Evolutionary conservation across 2,113 vertebrate species (phyloP).

Genomic region (Coracopsis vasa): DNA sequence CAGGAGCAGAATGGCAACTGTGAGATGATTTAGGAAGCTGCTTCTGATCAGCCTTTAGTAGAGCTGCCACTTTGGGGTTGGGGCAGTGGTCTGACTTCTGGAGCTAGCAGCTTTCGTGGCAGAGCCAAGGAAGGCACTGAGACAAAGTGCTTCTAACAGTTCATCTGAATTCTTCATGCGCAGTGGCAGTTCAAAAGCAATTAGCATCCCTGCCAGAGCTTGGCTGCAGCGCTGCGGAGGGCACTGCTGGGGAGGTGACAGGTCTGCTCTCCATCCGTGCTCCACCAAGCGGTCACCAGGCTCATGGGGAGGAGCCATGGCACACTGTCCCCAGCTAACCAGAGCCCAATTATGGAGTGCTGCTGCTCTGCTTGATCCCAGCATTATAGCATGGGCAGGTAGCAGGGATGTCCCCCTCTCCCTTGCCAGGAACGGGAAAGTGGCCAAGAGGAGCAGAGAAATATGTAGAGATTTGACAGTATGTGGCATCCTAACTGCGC

Average conservation of each 20-base stretch:
- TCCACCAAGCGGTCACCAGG: not conserved
- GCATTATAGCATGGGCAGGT: accelerated
- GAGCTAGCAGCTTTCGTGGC: not conserved
- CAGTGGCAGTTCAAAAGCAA: not conserved
- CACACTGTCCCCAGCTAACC: accelerated
- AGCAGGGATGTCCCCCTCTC: not conserved
- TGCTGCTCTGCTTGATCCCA: not conserved
- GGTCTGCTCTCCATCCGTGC: not conserved
- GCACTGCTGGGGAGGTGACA: not conserved
- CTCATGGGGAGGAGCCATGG: accelerated
- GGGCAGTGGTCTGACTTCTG: accelerated
- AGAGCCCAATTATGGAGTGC: not conserved
- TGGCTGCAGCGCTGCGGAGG: not conserved
- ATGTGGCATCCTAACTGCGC: not conserved
- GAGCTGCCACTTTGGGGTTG: not conserved
- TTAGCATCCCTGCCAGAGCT: not conserved
- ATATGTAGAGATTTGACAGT: not conserved
- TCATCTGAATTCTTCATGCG: not conserved
- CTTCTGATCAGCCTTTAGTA: not conserved
- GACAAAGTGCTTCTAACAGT: not conserved
- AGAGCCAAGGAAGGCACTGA: not conserved
- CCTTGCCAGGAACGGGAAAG: not conserved
- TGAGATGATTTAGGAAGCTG: not conserved
- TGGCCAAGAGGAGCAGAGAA: not conserved
- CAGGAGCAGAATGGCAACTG: accelerated